These are phyloP conservation scores for Microplitis deprimator DNA, from an alignment of 2,888 invertebrate species.

Conservation along the genomic window DNA sequence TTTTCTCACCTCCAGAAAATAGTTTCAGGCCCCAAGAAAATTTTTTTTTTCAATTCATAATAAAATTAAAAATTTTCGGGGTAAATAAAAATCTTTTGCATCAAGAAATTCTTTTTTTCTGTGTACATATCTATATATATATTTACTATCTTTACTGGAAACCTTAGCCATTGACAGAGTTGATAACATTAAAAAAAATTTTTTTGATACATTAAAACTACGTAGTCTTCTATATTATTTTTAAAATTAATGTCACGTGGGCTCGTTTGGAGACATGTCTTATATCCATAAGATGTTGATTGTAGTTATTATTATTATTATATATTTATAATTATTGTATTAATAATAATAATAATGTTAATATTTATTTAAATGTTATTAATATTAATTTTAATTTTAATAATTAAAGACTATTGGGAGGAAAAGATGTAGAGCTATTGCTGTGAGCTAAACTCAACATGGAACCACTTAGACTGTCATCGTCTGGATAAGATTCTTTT, in stretches of 20 bases:
- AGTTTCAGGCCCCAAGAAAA: no score
- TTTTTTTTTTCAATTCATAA: no score
- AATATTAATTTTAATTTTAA: slow-evolving; percentile 40
- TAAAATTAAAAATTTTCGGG: no score
- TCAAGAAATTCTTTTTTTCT: no score
- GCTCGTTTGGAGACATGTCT: background rate
- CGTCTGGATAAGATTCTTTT: slow-evolving; percentile 89
- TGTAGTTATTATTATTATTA: background rate
- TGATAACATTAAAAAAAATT: background rate
- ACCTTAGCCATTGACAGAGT: background rate
- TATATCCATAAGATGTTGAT: background rate
- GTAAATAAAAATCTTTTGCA: no score
- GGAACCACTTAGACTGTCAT: slow-evolving; percentile 94
- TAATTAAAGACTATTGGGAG: slow-evolving; percentile 79
- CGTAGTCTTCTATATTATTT: background rate
- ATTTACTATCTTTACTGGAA: background rate
- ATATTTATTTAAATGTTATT: background rate
- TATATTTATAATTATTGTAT: background rate
- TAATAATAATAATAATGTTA: background rate
- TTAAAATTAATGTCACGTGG: slow-evolving; percentile 1
- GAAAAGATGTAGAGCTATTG: slow-evolving; percentile 94
- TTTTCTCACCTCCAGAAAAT: no score
- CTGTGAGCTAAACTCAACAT: slow-evolving; percentile 96
- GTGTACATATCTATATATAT: background rate
- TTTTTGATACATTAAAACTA: background rate